Base-by-base conservation (phyloP, 2,888 invertebrate species). In the Petrolisthes manimaculis region DNA sequence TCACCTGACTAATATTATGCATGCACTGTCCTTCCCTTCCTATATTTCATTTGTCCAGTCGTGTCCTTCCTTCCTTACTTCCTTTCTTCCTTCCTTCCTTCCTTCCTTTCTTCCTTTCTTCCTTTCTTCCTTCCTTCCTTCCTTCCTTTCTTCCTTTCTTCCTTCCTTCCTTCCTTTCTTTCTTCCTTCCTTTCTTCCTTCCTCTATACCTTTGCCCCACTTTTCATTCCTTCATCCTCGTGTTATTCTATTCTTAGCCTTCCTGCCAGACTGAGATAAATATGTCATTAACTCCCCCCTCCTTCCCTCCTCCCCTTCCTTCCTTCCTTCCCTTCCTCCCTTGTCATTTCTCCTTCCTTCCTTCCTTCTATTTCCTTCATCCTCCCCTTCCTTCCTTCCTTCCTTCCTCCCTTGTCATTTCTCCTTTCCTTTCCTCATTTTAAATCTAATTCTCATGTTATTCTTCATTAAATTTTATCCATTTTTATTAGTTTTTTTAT, bases 191-290 rank as follows among this genome's bases (percentile, higher is more conserved):
- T 21, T 21, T n/a, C 18, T 21, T 12, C 37, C 53, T 5, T 37
- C 51, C 51, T 37, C 53, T 61, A 18, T 51, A 18, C 18, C 51
- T 4, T 51, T 51, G 18, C 51, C 51, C 51, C 51, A 18, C 51
- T 51, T 51, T 12, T 78, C 55, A 54, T n/a, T 79, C 79, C 54
- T 21, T 79, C 79, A 54, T 55, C 53, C 79, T 79, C 79, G 51
- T 14, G n/a, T 21, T 9, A n/a, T 71, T 37, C 37, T 37, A 37
- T 37, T 37, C 37, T 37, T 37, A 37, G 37, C 37, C 37, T 37
- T 37, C 37, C 37, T 37, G 37, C 37, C 37, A 37, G 37, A 37
- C 14, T 14, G 12, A 18, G 14, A 18, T 12, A 67, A 67, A 18
- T 67, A 67, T 14, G 67, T 67, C 18, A 67, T 67, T 67, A 12